Evolutionary conservation across 2,113 vertebrate species (phyloP), one percentile per base, ranked within the genome.

Genomic region (Dipodomys stephensi): DNA sequence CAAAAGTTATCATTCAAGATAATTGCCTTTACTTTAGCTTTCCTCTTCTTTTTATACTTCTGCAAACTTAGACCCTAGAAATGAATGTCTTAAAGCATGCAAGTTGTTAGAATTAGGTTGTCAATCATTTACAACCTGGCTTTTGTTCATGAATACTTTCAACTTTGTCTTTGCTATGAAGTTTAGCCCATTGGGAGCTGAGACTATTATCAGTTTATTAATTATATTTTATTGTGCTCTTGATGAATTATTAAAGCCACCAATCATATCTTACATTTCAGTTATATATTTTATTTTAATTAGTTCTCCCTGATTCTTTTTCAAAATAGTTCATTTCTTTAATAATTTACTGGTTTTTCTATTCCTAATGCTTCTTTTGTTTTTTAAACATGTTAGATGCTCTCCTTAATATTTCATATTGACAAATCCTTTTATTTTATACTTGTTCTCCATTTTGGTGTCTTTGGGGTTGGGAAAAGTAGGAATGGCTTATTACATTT

Each of bases 331-430:
- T 57, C 4, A 49, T 53, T 87, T 80, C 19, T 78, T 90, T 81
- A 49, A 76, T 57, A 79, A 20, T 62, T 1, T 81, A 23, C n/a
- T 74, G n/a, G n/a, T 60, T 82, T 86, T 88, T 88, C 19, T 82
- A 57, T 19, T 88, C 16, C 60, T 73, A 72, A 39, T 87, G 68
- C 20, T 65, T 3, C 60, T 62, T 78, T 89, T 60, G 79, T 73
- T 91, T 94, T 6, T 7, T 23, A 90, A 80, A 69, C 46, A 65
- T 39, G 67, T 57, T 35, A 46, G 22, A 64, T 74, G 6, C 71
- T 4, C 57, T 79, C 39, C 46, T 93, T 87, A 78, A n/a, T 67
- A 90, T 74, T 91, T 90, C 69, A 20, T 78, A 62, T 20, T 95
- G n/a, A 87, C 53, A 85, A 85, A 69, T 69, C 20, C 23, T 87